Conservation (phyloP, 2,113 vertebrate genomes). For the Cygnus atratus region DNA sequence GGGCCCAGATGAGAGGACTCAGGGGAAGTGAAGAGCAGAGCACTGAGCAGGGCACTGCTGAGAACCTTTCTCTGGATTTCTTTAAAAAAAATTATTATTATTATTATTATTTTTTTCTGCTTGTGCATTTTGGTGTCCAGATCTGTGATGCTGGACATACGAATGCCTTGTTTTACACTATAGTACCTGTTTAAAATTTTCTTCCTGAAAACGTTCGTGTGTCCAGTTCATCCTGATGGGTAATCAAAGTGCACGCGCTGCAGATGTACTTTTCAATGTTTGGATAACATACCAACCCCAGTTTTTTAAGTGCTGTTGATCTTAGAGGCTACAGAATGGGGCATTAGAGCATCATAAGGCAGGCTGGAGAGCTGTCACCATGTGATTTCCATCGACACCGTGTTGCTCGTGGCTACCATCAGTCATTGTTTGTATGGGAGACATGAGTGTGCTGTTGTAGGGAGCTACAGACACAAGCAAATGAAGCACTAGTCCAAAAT, state of each 20-base stretch:
- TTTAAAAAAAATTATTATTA: background rate
- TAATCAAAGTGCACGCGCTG: background rate
- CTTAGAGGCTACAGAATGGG: background rate
- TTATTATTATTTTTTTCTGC: background rate
- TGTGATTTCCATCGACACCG: background rate
- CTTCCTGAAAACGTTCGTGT: background rate
- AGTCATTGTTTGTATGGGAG: background rate
- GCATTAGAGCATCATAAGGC: background rate
- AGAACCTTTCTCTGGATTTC: background rate
- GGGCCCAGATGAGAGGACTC: background rate
- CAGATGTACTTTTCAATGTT: background rate
- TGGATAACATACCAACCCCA: background rate
- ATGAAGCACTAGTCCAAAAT: background rate
- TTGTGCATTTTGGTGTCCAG: background rate
- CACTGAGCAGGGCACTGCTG: background rate
- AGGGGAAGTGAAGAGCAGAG: background rate
- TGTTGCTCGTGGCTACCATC: background rate
- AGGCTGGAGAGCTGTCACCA: background rate
- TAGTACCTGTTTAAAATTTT: background rate
- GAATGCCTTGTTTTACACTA: background rate
- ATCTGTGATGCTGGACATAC: background rate
- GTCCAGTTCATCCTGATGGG: background rate
- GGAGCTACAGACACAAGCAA: background rate
- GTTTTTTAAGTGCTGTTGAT: background rate
- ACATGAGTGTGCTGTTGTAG: background rate